Base-by-base conservation (phyloP, 1,140 invertebrate species). In the Drosophila trapezifrons region DNA sequence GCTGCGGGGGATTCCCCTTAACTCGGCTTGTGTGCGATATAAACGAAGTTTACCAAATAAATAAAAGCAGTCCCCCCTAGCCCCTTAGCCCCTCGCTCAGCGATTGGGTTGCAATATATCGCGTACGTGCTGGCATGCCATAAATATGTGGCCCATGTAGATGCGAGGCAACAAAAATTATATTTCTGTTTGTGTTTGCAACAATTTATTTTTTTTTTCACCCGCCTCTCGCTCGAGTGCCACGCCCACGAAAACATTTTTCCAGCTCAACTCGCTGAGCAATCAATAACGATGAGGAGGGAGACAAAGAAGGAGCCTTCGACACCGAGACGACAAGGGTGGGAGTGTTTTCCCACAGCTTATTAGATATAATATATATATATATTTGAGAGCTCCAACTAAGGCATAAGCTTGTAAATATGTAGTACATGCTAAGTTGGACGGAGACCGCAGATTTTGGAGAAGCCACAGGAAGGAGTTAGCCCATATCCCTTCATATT, bases 81-180 rank as follows among this genome's bases (percentile, higher is more conserved):
- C 27, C 20, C 22, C 22, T 15, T n/a, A 9, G 27, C 17, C 20
- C 20, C 57, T 17, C 37, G 25, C 25, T 58, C 49, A 25, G 32
- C 82, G 79, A 86, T 87, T 86, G 82, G 84, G 71, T 76, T 87
- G 85, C 83, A 87, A 87, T 89, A 84, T 89, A 87, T 89, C 84
- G 84, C 85, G 86, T 90, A 90, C 86, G 86, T 90, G 86, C 77
- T 69, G 86, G 86, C 79, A 90, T 90, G 86, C 86, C 86, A 90
- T 90, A 90, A 90, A 90, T 90, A 90, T 77, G 69, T 78, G 78
- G 79, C 76, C 54, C 60, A 63, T 80, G 62, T 77, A 63, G 75
- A 45, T 70, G 70, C 40, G 58, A 70, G 64, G 65, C 78, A 84
- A 85, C 85, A 90, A 80, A 89, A 86, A 90, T 86, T 90, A 90